A percentile compares a stretch with the other conserved stretches of the same genome.
phyloP scores from a whole-genome alignment of 2,888 invertebrate species.

The Synanthedon vespiformis region DNA sequence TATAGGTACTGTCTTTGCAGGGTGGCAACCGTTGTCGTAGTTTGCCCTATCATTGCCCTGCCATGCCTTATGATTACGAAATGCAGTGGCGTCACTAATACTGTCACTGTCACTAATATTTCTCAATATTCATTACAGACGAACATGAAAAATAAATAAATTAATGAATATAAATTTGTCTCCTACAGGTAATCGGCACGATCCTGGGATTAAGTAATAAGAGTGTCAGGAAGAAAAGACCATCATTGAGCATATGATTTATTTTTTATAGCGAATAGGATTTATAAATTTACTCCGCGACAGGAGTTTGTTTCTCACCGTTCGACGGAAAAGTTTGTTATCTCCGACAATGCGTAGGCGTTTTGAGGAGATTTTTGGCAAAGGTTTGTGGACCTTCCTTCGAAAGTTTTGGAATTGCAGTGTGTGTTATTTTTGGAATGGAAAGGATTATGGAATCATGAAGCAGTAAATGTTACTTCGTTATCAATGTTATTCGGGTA shows the following conservation, averaged over 20 bases:
- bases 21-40: no score
- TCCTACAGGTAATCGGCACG: constrained; percentile 73
- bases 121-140: no score
- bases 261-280: constrained; percentile 17
- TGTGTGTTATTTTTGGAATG: neutral
- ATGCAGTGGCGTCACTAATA: no score
- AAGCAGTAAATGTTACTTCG: neutral
- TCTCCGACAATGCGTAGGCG: constrained; percentile 23
- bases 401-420: no score
- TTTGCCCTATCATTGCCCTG: no score
- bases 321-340: constrained; percentile 36
- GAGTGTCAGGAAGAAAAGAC: constrained; percentile 81
- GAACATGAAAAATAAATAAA: no score
- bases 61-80: no score
- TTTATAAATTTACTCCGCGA: constrained; percentile 46
- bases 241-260: constrained; percentile 80
- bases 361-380: neutral
- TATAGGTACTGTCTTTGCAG: no score
- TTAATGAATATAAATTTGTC: constrained; percentile 2
- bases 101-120: no score
- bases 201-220: constrained; percentile 83
- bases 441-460: neutral
- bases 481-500: neutral
- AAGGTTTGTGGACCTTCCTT: neutral
- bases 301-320: constrained; percentile 54